phyloP scores from a whole-genome alignment of 1,140 invertebrate genomes.

The Panulirus ornatus region DNA sequence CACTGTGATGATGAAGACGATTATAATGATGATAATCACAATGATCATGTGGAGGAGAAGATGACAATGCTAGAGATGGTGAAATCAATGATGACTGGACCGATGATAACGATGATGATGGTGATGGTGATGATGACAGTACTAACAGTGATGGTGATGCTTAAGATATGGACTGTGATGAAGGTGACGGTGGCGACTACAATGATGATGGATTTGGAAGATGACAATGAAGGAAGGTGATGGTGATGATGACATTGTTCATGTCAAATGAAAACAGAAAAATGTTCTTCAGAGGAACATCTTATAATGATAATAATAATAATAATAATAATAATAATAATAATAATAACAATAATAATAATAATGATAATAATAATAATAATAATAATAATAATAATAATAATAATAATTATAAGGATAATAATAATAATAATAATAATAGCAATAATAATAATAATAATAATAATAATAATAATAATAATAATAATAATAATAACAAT shows the following conservation, averaged over 20 bases:
- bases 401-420: not conserved
- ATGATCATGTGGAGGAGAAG: not conserved
- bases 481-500: not conserved
- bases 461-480: not conserved
- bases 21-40: no score
- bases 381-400: not conserved
- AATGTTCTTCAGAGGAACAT: not conserved
- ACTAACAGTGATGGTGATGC: not conserved
- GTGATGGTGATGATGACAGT: not conserved
- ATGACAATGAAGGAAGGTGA: conserved; percentile 17
- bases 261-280: not conserved
- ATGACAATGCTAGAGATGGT: not conserved
- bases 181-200: not conserved
- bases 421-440: no score
- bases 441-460: not conserved
- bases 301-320: not conserved
- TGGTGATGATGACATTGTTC: not conserved
- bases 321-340: conserved; percentile 13
- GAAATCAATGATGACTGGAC: not conserved
- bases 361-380: not conserved
- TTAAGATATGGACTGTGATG: not conserved
- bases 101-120: not conserved
- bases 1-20: no score
- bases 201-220: not conserved
- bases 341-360: conserved; percentile 11